Base-by-base conservation (phyloP, 2,113 vertebrate genomes). In the Bolborhynchus lineola region DNA sequence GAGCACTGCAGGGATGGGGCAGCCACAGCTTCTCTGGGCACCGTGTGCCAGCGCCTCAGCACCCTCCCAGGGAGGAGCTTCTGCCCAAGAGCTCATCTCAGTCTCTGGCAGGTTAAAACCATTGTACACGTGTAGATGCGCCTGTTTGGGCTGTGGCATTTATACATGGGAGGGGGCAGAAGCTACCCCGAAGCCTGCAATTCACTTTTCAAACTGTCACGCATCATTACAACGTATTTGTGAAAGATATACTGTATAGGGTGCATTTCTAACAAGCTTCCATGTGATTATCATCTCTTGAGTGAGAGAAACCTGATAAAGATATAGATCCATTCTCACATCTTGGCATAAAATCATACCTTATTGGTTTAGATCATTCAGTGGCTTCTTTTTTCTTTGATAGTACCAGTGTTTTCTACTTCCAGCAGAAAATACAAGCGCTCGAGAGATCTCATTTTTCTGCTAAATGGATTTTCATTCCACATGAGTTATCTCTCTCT, bases 271-370 rank as follows among this genome's bases (percentile, higher is more conserved):
- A 97, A 97, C 96, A 96, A 94, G 94, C 95, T 92, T 97, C 96
- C 93, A 81, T 96, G 96, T 93, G 96, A 96, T 97, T 97, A 97
- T 97, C 95, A 96, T 97, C 95, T 97, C 95, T 93, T 0, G 25
- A 93, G 96, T 97, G 96, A 95, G 88, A 96, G 86, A 97, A 97
- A 97, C 93, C 86, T 97, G 95, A 97, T 97, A 97, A 97, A 97
- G 97, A 96, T 97, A 97, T 97, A 97, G 95, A 97, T 97, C 94
- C 86, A 82, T 97, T 96, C 91, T 97, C 92, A 92, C 86, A 92
- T 94, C 85, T 88, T 95, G 95, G 97, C 96, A 97, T 96, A 97
- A 96, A 97, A 97, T 97, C 96, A 95, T 97, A 93, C 95, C 96
- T 97, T 97, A 97, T 95, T 97, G 94, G 94, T 97, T 97, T 97